These are phyloP conservation scores for Leptodactylus fallax DNA, from an alignment of 2,797 vertebrate genomes.

Conservation along the genomic window DNA sequence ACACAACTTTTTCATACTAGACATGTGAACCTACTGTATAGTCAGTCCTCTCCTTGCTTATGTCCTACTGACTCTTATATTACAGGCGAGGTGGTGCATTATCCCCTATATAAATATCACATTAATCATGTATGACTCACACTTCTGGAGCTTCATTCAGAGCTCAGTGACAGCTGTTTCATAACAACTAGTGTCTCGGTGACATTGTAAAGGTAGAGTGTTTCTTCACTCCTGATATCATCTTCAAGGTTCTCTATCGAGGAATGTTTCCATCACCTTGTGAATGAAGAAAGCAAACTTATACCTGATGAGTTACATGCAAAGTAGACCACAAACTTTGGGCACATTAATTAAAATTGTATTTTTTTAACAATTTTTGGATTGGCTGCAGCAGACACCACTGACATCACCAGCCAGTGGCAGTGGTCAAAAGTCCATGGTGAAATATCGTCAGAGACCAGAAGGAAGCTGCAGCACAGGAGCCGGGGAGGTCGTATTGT, in stretches of 20 bases:
- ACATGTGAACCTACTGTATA: background rate
- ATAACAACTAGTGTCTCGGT: background rate
- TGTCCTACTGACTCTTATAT: background rate
- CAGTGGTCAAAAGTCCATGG: too few relatives aligned
- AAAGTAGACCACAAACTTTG: too few relatives aligned
- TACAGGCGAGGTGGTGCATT: background rate
- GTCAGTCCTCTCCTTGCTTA: background rate
- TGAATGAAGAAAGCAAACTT: background rate
- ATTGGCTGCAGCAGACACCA: too few relatives aligned
- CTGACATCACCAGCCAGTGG: too few relatives aligned
- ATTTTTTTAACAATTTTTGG: too few relatives aligned
- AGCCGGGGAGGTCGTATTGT: too few relatives aligned
- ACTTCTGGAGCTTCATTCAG: slow-evolving; percentile 25
- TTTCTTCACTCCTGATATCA: background rate
- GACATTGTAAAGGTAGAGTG: slow-evolving; percentile 12
- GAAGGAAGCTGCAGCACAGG: too few relatives aligned
- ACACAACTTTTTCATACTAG: background rate
- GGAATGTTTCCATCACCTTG: background rate
- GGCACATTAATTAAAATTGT: too few relatives aligned
- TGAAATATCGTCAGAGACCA: too few relatives aligned
- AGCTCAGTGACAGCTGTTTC: slow-evolving; percentile 16
- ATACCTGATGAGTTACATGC: background rate
- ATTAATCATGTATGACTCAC: slow-evolving; percentile 27
- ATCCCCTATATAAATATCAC: slow-evolving; percentile 26
- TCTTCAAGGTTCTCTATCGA: background rate